Evolutionary conservation across 2,888 invertebrate species (phyloP), one percentile per base, ranked within the genome.

Genomic region (Drosophila pegasa): DNA sequence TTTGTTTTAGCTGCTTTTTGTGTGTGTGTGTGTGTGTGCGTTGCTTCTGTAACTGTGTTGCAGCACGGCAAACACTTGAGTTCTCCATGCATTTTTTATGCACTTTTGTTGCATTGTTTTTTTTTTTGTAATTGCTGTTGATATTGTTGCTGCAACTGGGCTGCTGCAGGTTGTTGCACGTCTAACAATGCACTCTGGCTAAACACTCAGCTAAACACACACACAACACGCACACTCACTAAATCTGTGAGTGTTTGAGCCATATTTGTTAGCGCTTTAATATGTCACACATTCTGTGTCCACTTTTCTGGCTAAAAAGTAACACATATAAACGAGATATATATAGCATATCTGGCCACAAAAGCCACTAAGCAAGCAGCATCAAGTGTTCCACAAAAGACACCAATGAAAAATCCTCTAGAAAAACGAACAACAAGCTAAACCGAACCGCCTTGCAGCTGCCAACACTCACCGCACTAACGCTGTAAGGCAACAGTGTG

Each of bases 131-230:
- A 70, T 80, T 84, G 74, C 72, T 87, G 86, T 73, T 78, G 78
- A 66, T 82, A 59, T 62, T 65, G 66, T 65, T 73, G 78, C 16
- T 47, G 41, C 48, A 45, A 45, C 43, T 27, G 43, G 48, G 71
- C 31, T 76, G 71, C 61, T 68, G 84, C 79, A 78, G 77, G 75
- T 80, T 86, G 84, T 80, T 88, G 84, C 76, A 80, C 80, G 77
- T 60, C 85, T 75, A 87, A 88, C 87, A 87, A 88, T 88, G 87
- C 81, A 78, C 85, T 75, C 16, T 60, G 60, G 48, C 75, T 78
- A 67, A 81, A 73, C 66, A 71, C 76, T 71, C 64, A 50, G 58
- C 62, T 51, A 35, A 20, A 27, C 55, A 61, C 35, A 59, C 47
- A 64, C 47, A 65, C 56, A 10, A 10, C 52, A 35, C n/a, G 2